Percentiles rank a stretch among this genome's conserved stretches.
These are phyloP conservation scores for Lepus europaeus DNA, from an alignment of 2,113 vertebrate species.

Conservation along the genomic window DNA sequence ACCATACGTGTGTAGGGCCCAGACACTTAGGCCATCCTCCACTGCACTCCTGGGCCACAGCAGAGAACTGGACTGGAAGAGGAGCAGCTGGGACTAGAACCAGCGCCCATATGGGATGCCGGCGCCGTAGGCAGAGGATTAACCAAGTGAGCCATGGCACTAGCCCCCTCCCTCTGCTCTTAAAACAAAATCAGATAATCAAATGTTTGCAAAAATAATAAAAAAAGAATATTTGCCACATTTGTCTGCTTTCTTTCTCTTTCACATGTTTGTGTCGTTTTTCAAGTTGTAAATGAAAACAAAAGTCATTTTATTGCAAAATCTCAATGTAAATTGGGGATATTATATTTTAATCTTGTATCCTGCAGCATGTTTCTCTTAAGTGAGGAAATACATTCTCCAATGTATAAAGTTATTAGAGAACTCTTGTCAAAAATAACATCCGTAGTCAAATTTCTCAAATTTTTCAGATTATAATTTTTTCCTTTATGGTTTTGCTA, in stretches of 20 bases:
- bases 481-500: neutral
- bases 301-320: neutral
- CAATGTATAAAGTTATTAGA: neutral
- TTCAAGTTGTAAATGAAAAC: too few relatives aligned
- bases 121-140: too few relatives aligned
- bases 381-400: neutral
- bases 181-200: too few relatives aligned
- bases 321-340: neutral
- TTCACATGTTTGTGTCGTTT: neutral
- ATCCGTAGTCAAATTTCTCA: neutral
- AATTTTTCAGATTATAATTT: neutral
- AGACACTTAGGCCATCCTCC: too few relatives aligned
- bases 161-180: too few relatives aligned
- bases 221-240: neutral
- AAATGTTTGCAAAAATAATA: neutral
- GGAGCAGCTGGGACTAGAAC: too few relatives aligned
- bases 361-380: neutral
- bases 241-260: neutral
- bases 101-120: too few relatives aligned
- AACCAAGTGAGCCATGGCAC: too few relatives aligned
- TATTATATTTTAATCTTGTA: neutral
- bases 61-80: too few relatives aligned
- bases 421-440: neutral
- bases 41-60: too few relatives aligned
- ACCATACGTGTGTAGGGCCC: too few relatives aligned